Conservation (phyloP, 2,888 invertebrate species). For the Caenorhabditis afra region DNA sequence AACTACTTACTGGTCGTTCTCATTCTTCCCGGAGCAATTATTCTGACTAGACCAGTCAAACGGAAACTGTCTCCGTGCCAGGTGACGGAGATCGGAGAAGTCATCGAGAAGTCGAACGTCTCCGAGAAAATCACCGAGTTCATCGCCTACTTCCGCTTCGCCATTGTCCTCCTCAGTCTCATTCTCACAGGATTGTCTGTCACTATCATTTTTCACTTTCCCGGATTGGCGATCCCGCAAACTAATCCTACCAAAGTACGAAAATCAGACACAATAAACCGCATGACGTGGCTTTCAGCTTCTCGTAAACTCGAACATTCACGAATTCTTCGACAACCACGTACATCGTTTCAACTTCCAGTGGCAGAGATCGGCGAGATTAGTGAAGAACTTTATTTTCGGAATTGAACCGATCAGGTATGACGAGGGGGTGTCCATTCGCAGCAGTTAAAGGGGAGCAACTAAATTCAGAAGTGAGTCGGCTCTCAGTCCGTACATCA, state of each 20-base stretch:
- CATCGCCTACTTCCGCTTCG: conserved; percentile 37
- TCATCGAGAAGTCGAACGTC: not conserved
- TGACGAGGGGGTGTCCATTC: too few species aligned
- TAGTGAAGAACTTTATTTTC: conserved; percentile 63
- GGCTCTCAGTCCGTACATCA: conserved; percentile 34
- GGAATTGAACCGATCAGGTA: conserved; percentile 46
- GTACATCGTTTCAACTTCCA: conserved; percentile 65
- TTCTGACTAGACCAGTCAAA: conserved; percentile 43
- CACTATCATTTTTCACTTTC: conserved; percentile 53
- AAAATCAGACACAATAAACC: not conserved
- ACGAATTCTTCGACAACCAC: conserved; percentile 76
- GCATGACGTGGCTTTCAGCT: conserved; percentile 62
- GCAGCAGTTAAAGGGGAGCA: too few species aligned
- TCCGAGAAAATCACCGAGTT: conserved; percentile 29
- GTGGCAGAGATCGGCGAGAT: conserved; percentile 62
- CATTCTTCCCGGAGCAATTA: conserved; percentile 62
- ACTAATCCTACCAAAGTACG: conserved; percentile 74
- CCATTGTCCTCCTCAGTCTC: conserved; percentile 33
- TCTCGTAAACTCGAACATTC: conserved; percentile 67
- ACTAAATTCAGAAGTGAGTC: conserved; percentile 37
- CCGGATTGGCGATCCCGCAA: conserved; percentile 68
- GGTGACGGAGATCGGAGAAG: conserved; percentile 1
- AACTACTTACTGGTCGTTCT: conserved; percentile 91
- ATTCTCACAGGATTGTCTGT: conserved; percentile 40
- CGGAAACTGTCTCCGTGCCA: conserved; percentile 9